These are phyloP conservation scores for Liodrosophila aerea DNA, from an alignment of 2,888 invertebrate genomes.

Conservation along the genomic window DNA sequence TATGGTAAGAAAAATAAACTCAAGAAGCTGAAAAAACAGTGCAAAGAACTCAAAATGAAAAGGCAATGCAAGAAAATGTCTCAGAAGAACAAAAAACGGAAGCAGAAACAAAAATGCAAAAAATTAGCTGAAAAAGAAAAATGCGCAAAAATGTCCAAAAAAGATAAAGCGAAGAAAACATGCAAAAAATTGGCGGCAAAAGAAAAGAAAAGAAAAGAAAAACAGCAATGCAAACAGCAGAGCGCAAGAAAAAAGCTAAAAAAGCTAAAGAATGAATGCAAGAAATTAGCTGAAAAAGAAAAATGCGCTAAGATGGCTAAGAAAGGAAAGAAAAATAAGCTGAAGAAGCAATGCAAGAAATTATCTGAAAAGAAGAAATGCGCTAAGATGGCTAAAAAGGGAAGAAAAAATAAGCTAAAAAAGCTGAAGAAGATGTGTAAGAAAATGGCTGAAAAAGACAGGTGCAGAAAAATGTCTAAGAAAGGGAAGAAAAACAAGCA, in stretches of 20 bases:
- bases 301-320: not conserved
- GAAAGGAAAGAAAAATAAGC: not conserved
- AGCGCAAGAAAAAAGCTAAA: not conserved
- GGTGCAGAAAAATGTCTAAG: no score
- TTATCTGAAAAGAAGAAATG: not conserved
- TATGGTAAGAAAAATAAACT: constrained; percentile 4
- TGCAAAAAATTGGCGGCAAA: not conserved
- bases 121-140: constrained; percentile 3
- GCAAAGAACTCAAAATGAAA: constrained; percentile 3
- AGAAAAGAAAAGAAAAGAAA: not conserved
- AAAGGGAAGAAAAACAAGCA: no score
- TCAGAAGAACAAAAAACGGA: no score
- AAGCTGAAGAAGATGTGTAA: no score
- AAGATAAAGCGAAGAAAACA: not conserved
- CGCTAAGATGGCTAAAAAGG: not conserved
- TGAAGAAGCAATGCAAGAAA: not conserved
- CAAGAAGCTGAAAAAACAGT: constrained; percentile 3
- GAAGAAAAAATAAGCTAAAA: no score
- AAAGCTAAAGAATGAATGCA: constrained; percentile 7
- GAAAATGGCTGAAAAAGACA: no score
- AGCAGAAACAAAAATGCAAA: constrained; percentile 8
- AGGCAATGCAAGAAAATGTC: not conserved
- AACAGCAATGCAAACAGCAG: not conserved
- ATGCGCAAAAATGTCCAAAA: constrained; percentile 10
- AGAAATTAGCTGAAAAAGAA: not conserved